These are phyloP conservation scores for Rhinoraja longicauda DNA, from an alignment of 2,797 vertebrate species.

Conservation along the genomic window DNA sequence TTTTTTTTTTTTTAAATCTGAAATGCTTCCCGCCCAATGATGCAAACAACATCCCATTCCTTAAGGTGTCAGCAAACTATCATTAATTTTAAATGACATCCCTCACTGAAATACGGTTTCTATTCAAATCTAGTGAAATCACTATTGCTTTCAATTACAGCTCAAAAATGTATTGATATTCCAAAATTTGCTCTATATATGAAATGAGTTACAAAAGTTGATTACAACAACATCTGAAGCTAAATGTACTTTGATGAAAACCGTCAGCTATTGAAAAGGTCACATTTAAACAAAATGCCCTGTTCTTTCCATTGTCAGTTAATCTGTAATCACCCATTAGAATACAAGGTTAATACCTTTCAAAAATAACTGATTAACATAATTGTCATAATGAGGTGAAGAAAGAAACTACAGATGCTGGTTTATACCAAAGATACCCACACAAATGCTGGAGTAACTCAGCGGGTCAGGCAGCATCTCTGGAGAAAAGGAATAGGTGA, in stretches of 20 bases:
- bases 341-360: background rate
- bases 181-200: background rate
- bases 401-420: no score
- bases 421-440: no score
- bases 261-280: background rate
- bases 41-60: background rate
- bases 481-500: no score
- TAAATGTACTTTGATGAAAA: background rate
- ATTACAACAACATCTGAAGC: constrained; percentile 8
- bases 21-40: background rate
- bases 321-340: background rate
- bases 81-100: background rate
- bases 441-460: no score
- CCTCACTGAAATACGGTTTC: background rate
- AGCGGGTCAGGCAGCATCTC: no score
- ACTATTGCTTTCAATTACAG: background rate
- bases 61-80: constrained; percentile 4
- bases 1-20: no score
- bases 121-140: no score
- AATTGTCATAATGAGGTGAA: background rate
- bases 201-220: background rate
- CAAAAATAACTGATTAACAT: background rate
- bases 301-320: background rate
- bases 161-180: background rate
- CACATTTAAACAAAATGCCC: background rate